Evolutionary conservation across 2,888 invertebrate species (phyloP), one percentile per base, ranked within the genome.

Genomic region (Rhorus exstirpatorius): DNA sequence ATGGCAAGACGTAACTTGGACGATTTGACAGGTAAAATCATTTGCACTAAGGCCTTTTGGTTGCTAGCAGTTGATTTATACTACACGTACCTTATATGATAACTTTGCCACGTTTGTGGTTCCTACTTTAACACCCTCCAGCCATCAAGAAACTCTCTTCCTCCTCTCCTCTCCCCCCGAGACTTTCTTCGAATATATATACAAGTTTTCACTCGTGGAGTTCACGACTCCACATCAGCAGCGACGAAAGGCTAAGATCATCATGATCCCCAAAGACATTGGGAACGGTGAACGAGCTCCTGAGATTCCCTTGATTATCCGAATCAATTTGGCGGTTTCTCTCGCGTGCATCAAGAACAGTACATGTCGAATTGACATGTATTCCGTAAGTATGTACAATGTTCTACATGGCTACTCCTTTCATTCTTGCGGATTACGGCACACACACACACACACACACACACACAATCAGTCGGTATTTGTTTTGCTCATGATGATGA

Each of bases 311-410:
- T 82, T 82, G 79, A 79, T 82, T 82, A 82, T 79, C 75, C 79
- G 81, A 82, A 82, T 82, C 82, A 82, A 82, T 82, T 82, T 58
- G 55, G 46, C 21, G n/a, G n/a, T n/a, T 68, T 53, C 31, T 58
- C 26, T 17, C 17, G 12, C 21, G 38, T 63, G 38, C 77, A 75
- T 65, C 78, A 63, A 81, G 21, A 31, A 1, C 8, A n/a, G 26
- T 72, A 68, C 68, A 78, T 61, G 74, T 46, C 61, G 46, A 35
- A 74, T 63, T 60, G 67, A 67, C 49, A 72, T 72, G 38, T 81
- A 72, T 35, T 44, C 19, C n/a, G 19, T 2, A 3, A 44, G 68
- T 46, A 31, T 61, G 26, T 19, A 21, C 31, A 26, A 35, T 41
- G 21, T 21, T 21, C n/a, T 14, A 53, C 7, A 21, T 10, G 4